Percentiles rank a stretch among this genome's conserved stretches.
phyloP scores from a whole-genome alignment of 2,888 invertebrate species.

The Acanthoscelides obtectus region DNA sequence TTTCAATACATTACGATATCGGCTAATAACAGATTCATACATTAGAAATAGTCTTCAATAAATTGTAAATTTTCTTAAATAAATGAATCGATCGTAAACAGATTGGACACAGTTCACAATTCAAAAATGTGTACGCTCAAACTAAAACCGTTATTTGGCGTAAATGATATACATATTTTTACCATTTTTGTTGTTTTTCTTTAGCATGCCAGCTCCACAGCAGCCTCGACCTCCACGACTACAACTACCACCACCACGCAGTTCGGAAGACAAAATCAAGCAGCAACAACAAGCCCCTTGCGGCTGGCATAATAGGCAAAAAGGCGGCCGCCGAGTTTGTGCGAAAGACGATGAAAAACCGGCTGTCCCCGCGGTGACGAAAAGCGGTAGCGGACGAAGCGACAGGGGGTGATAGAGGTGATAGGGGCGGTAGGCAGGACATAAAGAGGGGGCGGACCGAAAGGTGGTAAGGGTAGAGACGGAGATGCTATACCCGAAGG shows the following conservation, averaged over 20 bases:
- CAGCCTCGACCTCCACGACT: neutral
- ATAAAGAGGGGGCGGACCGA: neutral
- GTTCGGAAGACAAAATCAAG: slow-evolving; percentile 60
- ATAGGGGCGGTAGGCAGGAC: neutral
- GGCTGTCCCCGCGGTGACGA: slow-evolving; percentile 21
- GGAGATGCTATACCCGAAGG: slow-evolving; percentile 81
- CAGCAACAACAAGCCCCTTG: slow-evolving; percentile 61
- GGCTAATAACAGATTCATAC: no score
- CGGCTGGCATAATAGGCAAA: slow-evolving; percentile 56
- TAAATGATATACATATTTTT: no score
- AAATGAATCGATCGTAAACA: no score
- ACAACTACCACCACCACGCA: neutral
- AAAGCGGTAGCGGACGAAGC: slow-evolving; percentile 25
- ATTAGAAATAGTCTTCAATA: no score
- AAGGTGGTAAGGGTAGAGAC: slow-evolving; percentile 19
- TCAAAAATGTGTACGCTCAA: no score
- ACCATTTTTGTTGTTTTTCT: no score
- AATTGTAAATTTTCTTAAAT: no score
- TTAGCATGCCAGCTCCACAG: neutral
- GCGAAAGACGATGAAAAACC: slow-evolving; percentile 12
- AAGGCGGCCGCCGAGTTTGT: slow-evolving; percentile 5
- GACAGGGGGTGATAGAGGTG: slow-evolving; percentile 35
- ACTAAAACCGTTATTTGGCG: no score
- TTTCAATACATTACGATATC: no score
- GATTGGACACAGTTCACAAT: no score